Evolutionary conservation across 1,140 invertebrate species (phyloP).

Genomic region (Drosophila azteca): DNA sequence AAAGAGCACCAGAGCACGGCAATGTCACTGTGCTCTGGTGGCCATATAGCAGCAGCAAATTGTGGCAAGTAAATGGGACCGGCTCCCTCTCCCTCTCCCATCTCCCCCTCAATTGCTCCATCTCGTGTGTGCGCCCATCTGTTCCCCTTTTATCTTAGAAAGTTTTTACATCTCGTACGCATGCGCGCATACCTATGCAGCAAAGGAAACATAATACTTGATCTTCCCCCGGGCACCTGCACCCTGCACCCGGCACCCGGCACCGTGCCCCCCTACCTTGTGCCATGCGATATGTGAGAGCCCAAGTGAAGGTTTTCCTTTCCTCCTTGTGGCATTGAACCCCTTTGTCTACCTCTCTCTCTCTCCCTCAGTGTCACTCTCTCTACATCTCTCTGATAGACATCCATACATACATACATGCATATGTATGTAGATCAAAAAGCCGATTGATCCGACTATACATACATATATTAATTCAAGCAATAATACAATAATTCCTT

Average conservation of each 20-base stretch:
- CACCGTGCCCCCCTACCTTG: background rate
- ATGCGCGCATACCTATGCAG: constrained; percentile 6
- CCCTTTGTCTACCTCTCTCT: no score
- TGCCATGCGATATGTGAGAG: constrained; percentile 17
- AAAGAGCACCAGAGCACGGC: background rate
- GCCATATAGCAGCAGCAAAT: constrained; percentile 27
- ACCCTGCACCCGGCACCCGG: background rate
- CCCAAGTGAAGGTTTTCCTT: constrained; percentile 57
- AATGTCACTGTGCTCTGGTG: no score
- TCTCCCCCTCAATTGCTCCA: no score
- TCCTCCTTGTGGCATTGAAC: constrained; percentile 9
- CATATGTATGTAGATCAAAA: no score
- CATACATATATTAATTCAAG: no score
- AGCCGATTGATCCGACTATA: no score
- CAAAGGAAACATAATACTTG: constrained; percentile 36
- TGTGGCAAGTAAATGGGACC: constrained; percentile 55
- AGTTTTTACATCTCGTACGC: constrained; percentile 34
- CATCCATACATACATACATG: no score
- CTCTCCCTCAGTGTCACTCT: no score
- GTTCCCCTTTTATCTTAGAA: constrained; percentile 39
- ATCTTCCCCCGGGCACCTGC: background rate
- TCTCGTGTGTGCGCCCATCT: background rate
- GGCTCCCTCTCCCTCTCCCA: no score
- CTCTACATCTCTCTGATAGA: no score
- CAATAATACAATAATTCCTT: no score